Base-by-base conservation (phyloP, 2,797 vertebrate species). In the Steatocranus sp. region DNA sequence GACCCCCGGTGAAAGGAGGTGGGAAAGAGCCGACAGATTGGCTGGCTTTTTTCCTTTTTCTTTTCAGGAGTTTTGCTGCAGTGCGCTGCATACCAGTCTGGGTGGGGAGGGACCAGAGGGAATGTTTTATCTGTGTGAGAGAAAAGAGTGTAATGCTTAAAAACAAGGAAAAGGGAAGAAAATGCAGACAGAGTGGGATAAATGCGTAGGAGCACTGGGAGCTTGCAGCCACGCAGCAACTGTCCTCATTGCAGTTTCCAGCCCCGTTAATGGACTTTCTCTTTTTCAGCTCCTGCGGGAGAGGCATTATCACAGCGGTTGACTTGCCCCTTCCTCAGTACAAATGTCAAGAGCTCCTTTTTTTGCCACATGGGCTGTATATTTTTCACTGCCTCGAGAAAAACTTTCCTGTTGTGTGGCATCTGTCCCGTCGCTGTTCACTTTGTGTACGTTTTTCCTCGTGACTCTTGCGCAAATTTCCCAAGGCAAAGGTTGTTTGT, bases 51-150 rank as follows among this genome's bases (percentile, higher is more conserved):
- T 51, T 32, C 41, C 54, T 27, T 61, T 78, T 80, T 70, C 76
- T 88, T 87, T 86, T 80, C 53, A 48, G 76, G 83, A 93, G 89
- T 91, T 94, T 93, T 95, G 92, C 95, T 95, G 94, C 94, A 95
- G 92, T 95, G 90, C 93, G 93, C 92, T 94, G 94, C 92, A 93
- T 93, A 91, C 91, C 93, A 90, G 89, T 79, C 83, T 83, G 89
- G 87, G 89, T 90, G 90, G 91, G 91, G 93, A 91, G 91, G 85
- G 88, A 90, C 87, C 85, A 54, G 77, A 76, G 90, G 78, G 88
- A 87, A 91, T 87, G 85, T 92, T 94, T 90, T 91, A 91, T 94
- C 92, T 89, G 83, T 78, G 79, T 14, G 56, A 84, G 86, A 84
- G 73, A 75, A 43, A 61, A 87, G 82, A 78, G 83, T 70, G 80